Conservation (phyloP, 1,140 invertebrate genomes). For the Caenorhabditis brenneri region DNA sequence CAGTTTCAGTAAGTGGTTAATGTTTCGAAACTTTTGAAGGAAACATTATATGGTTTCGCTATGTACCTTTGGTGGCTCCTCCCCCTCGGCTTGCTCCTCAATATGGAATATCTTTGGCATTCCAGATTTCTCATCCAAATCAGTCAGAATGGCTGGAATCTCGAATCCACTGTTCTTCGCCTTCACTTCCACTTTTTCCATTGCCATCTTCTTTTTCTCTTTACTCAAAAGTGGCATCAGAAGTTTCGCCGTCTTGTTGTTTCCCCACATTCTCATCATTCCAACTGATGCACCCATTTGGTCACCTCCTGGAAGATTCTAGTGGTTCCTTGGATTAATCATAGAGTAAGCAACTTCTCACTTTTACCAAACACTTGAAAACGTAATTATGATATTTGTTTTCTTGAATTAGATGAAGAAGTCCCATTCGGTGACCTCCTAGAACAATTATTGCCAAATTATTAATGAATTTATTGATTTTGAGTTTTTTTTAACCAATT, state of each 20-base stretch:
- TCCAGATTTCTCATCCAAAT: constrained; percentile 68
- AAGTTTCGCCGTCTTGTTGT: constrained; percentile 65
- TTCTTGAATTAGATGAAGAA: too few relatives aligned
- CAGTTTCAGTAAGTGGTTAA: too few relatives aligned
- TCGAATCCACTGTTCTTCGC: constrained; percentile 69
- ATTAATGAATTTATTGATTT: too few relatives aligned
- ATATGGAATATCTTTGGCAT: constrained; percentile 64
- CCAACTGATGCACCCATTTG: constrained; percentile 68
- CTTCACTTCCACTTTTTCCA: constrained; percentile 69
- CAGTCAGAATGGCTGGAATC: constrained; percentile 67
- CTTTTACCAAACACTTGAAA: too few relatives aligned
- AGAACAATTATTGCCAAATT: too few relatives aligned
- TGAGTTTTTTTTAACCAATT: too few relatives aligned
- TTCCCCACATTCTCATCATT: constrained; percentile 69
- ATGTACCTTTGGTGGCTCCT: constrained; percentile 49
- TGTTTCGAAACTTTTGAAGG: too few relatives aligned
- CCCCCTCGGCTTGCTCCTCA: constrained; percentile 51
- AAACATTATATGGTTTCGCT: background rate
- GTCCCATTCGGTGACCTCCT: too few relatives aligned
- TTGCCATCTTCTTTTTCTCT: constrained; percentile 63
- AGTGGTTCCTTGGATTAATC: too few relatives aligned
- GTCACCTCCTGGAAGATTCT: constrained; percentile 61
- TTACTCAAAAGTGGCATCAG: constrained; percentile 68
- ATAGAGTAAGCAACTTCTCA: too few relatives aligned
- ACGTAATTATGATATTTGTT: too few relatives aligned